Evolutionary conservation across 2,113 vertebrate species (phyloP), one percentile per base, ranked within the genome.

Genomic region (Sialia sialis): DNA sequence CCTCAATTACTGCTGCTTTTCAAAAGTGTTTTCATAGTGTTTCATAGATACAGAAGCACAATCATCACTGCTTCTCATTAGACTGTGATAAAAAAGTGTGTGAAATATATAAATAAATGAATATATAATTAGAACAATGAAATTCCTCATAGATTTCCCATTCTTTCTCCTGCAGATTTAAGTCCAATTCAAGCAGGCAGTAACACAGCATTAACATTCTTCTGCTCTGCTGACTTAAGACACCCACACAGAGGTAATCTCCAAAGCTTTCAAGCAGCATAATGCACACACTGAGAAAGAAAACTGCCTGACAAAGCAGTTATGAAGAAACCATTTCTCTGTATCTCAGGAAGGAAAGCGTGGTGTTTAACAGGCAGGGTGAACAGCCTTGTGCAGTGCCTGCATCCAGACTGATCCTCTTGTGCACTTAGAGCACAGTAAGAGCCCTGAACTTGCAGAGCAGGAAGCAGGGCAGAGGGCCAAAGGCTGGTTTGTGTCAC

Each of bases 161-260:
- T 39, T 78, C 10, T 62, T 77, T 64, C n/a, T 54, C 14, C 13
- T n/a, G 48, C 22, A 49, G 58, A 44, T 58, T 75, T 49, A 74
- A 82, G 16, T 54, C 23, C 18, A 54, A 20, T 36, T 67, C 75
- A 54, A 68, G 10, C 66, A 93, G 38, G 30, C 67, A 91, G 32
- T 55, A 84, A 69, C 11, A 94, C 34, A 79, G 38, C 10, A 79
- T 79, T 95, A 94, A 79, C 58, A 87, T 89, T 96, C 78, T 90
- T 94, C 67, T 74, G 27, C 23, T 74, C 67, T 91, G 54, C 34
- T 91, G 87, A 48, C 9, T 92, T 84, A 60, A 91, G n/a, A 66
- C 73, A 82, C 52, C 29, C 87, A 87, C 46, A 36, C 2, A 32
- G 73, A 89, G 21, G 34, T 79, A 92, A 94, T 89, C 74, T 79